phyloP scores from a whole-genome alignment of 2,113 vertebrate genomes.

The Onychostoma macrolepis region DNA sequence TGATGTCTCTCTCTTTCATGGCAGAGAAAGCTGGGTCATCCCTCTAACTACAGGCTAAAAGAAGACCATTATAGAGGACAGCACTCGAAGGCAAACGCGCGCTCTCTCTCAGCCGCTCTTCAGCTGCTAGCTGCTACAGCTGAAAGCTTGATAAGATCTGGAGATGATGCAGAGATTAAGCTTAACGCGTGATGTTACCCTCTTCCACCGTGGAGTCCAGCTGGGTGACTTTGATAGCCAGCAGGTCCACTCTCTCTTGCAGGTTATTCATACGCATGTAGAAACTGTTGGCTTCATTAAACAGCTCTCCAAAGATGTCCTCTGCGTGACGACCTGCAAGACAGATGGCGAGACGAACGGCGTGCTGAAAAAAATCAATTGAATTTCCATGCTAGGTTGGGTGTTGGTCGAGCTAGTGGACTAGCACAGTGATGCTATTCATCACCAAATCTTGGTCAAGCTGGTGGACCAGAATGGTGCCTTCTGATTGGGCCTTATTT shows the following conservation, averaged over 20 bases:
- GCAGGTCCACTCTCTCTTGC: conserved; percentile 90
- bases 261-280: conserved; percentile 91
- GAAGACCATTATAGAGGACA: conserved; percentile 48
- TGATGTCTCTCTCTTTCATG: conserved; percentile 33
- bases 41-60: conserved; percentile 34
- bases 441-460: background rate
- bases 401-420: background rate
- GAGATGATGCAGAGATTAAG: background rate
- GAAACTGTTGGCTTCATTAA: conserved; percentile 92
- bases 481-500: background rate
- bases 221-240: conserved; percentile 93
- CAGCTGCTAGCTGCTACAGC: background rate
- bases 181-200: conserved; percentile 71
- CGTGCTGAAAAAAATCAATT: background rate
- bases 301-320: conserved; percentile 92
- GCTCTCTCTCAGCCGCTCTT: background rate
- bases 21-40: conserved; percentile 51
- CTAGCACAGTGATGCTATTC: background rate
- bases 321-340: conserved; percentile 85
- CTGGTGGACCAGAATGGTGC: background rate
- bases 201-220: conserved; percentile 93
- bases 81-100: conserved; percentile 20
- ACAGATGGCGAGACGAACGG: background rate
- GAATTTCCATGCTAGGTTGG: background rate
- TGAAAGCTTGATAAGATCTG: background rate